Percentiles rank a stretch among this genome's conserved stretches.
Conservation (phyloP, 2,113 vertebrate species). For the Saccopteryx bilineata region DNA sequence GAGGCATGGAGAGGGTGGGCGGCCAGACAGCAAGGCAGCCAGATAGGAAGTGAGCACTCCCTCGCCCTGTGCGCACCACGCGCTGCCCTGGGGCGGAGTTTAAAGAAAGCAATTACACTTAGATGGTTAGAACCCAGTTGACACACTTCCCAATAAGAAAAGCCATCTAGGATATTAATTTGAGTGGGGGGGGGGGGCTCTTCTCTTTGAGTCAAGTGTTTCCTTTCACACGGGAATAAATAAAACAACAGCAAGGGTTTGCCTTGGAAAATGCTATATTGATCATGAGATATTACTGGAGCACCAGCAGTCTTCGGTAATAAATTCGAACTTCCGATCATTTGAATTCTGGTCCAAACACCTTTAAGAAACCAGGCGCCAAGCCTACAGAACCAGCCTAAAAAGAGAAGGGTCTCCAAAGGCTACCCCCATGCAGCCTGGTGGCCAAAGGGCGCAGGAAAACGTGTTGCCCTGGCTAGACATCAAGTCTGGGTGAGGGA, state of each 20-base stretch:
- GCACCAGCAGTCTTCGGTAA: background rate
- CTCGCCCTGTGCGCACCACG: background rate
- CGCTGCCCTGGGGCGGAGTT: conserved; percentile 58
- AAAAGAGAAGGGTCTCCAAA: background rate
- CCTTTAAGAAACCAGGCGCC: conserved; percentile 2
- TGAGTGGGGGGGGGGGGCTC: conserved; percentile 46
- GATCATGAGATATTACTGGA: conserved; percentile 68
- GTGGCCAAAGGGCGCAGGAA: background rate
- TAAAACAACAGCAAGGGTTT: conserved; percentile 77
- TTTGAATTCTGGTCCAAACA: background rate
- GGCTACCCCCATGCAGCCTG: background rate
- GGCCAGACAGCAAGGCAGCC: conserved; percentile 14
- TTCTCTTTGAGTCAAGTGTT: conserved; percentile 68
- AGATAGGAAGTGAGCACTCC: conserved; percentile 46
- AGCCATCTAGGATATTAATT: conserved; percentile 79
- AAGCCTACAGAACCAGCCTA: background rate
- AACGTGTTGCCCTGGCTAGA: background rate
- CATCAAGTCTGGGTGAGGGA: conserved; percentile 63
- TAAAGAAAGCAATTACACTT: conserved; percentile 76
- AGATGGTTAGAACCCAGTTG: conserved; percentile 80
- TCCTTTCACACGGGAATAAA: conserved; percentile 81
- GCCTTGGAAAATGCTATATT: conserved; percentile 73
- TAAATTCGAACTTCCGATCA: background rate
- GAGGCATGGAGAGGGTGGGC: background rate
- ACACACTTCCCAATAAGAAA: conserved; percentile 78